These are phyloP conservation scores for Ochropacha duplaris DNA, from an alignment of 2,888 invertebrate species.

Conservation along the genomic window DNA sequence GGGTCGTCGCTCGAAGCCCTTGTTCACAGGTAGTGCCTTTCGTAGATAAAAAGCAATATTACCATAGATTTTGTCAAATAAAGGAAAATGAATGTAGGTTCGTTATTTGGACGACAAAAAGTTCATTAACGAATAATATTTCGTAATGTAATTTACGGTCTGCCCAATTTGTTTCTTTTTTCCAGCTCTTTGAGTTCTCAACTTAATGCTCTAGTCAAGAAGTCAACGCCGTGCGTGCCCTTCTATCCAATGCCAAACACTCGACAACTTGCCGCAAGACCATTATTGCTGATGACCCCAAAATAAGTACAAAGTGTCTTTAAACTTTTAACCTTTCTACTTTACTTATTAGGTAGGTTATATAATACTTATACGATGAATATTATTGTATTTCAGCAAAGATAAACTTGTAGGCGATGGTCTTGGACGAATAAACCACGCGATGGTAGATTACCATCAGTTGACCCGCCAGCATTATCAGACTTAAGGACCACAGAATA, in stretches of 20 bases:
- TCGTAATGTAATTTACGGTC: background rate
- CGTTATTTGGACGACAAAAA: background rate
- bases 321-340: background rate
- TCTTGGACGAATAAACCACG: too few relatives aligned
- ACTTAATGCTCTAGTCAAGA: background rate
- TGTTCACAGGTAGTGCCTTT: conserved; percentile 39
- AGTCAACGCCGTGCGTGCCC: background rate
- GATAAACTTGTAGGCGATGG: too few relatives aligned
- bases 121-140: too few relatives aligned
- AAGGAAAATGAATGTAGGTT: background rate
- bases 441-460: too few relatives aligned
- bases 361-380: too few relatives aligned
- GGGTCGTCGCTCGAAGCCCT: conserved; percentile 27
- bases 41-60: conserved; percentile 9
- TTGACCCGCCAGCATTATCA: too few relatives aligned
- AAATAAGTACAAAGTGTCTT: background rate
- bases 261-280: background rate
- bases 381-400: background rate
- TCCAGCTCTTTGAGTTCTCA: background rate
- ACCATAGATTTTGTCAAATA: background rate
- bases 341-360: too few relatives aligned
- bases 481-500: too few relatives aligned
- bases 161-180: background rate
- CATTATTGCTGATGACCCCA: background rate
- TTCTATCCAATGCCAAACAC: background rate